Conservation (phyloP, 2,888 invertebrate genomes). For the Meliscaeva auricollis region DNA sequence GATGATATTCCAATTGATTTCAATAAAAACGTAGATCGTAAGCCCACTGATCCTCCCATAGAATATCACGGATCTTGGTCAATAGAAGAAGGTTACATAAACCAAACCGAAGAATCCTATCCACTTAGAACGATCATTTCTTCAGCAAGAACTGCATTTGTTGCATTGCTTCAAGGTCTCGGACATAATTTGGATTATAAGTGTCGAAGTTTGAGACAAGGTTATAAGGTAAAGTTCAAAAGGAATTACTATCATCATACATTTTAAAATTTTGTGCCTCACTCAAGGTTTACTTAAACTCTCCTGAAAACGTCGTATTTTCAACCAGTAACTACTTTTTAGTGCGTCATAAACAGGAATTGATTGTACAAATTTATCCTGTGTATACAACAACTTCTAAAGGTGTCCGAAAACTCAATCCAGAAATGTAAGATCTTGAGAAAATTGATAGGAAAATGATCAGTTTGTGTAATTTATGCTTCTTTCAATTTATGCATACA, state of each 20-base stretch:
- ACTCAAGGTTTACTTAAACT: constrained; percentile 81
- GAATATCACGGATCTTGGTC: constrained; percentile 85
- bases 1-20: constrained; percentile 80
- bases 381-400: constrained; percentile 90
- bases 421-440: constrained; percentile 82
- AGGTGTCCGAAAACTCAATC: constrained; percentile 86
- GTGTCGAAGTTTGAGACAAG: constrained; percentile 90
- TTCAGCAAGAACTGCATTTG: constrained; percentile 88
- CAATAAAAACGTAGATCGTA: constrained; percentile 80
- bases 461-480: background rate
- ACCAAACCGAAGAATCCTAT: constrained; percentile 86
- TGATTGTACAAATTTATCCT: constrained; percentile 89
- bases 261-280: background rate
- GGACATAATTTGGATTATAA: constrained; percentile 88
- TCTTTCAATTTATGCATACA: background rate
- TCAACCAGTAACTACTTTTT: constrained; percentile 82
- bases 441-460: background rate
- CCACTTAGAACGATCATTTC: constrained; percentile 88
- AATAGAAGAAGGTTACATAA: constrained; percentile 87
- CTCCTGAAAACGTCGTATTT: constrained; percentile 82
- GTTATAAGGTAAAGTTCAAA: constrained; percentile 86
- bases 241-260: background rate
- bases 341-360: constrained; percentile 85
- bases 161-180: constrained; percentile 86
- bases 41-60: constrained; percentile 78